Base-by-base conservation (phyloP, 1,140 invertebrate species). In the Papilio aristodemus region DNA sequence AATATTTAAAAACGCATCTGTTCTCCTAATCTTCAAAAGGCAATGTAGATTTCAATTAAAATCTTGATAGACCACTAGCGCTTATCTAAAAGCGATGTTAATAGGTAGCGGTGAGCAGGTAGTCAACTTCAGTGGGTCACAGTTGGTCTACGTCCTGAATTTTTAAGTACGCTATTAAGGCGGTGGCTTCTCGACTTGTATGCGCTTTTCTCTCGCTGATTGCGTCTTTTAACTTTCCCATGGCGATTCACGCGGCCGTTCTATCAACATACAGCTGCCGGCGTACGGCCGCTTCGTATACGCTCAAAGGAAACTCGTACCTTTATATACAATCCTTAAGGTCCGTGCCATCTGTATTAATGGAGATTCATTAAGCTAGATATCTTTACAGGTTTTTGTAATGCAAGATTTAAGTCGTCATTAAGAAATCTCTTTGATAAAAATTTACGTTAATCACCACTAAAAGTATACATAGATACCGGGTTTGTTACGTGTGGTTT, bases 181-280 rank as follows among this genome's bases (percentile, higher is more conserved):
- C 72, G 71, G 63, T 14, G 72, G 54, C 71, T 36, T 76, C 68
- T 78, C 69, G 69, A 67, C 76, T 76, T 72, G 58, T 75, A 71
- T 74, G 79, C 69, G 77, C 85, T 87, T 87, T 90, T 89, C 83
- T 80, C 79, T 86, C 77, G 77, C 66, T 84, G 86, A 89, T 87
- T 90, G 85, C 85, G 77, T 84, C 87, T 88, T 86, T 89, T 80
- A 84, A 90, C 79, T 82, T 86, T 85, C 81, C 80, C 77, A 77
- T 71, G 79, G 68, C 73, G 57, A 69, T 79, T 78, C 69, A 73
- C 76, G 78, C 41, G 74, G 76, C 73, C 72, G 69, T 78, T 77
- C 70, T 79, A 78, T 81, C 74, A 79, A 71, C 76, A 59, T 37
- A 73, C 64, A 71, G 73, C 80, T 77, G 36, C 68, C 70, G 79